Evolutionary conservation across 2,888 invertebrate species (phyloP), one percentile per base, ranked within the genome.

Genomic region (Tortrix viridana): DNA sequence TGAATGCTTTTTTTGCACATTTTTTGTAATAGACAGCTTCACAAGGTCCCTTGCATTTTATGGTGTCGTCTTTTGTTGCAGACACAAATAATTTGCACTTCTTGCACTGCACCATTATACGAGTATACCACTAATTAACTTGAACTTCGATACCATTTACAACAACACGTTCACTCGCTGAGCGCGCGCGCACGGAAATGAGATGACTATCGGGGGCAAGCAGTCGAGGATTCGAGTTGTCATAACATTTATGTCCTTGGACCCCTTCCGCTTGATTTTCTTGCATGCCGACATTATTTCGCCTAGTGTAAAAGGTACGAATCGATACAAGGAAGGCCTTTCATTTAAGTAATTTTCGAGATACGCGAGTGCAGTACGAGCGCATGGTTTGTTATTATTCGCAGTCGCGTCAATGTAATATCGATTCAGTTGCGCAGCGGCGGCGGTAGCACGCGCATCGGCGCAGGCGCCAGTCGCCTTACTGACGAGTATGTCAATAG

Each of bases 401-500:
- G 43, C 18, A 5, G 16, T 43, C 1, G 43, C 16, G 12, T 54
- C 53, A 1, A 43, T 23, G 16, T 43, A 54, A 18, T 54, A 54
- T 16, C 43, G 43, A 23, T 53, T 53, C 12, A 53, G 20, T 16
- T 9, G 16, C 2, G 43, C 43, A 12, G 53, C 53, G 18, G 53
- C 53, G 38, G 37, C 37, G 12, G 37, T 5, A 18, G 50, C 50
- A 37, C 50, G 50, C 19, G 38, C 50, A 14, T 6, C 22, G 23
- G 1, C 23, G 26, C 53, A 23, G 16, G 41, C 43, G 14, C 53
- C 53, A 9, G 22, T 22, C 2, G 43, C 41, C 16, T 18, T 54
- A 23, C 43, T 54, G 6, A 54, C 43, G 16, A 54, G 43, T 12
- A 54, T 20, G 23, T 54, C 43, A 6, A 54, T 41, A 14, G 53